phyloP scores from a whole-genome alignment of 1,140 invertebrate species.

The Grapholita molesta region DNA sequence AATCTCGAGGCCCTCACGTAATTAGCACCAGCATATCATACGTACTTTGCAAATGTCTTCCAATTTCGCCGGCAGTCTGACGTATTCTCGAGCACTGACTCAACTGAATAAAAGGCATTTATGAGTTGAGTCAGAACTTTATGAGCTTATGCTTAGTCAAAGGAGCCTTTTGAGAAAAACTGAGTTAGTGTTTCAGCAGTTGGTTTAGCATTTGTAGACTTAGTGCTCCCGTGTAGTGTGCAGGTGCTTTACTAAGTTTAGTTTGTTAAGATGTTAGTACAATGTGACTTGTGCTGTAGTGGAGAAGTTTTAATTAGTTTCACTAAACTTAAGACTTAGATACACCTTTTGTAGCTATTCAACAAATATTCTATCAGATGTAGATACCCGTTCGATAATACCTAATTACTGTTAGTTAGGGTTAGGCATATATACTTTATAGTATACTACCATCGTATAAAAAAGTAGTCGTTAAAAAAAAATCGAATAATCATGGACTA shows the following conservation, averaged over 20 bases:
- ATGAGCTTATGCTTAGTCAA: background rate
- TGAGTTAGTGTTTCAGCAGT: background rate
- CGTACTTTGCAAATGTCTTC: constrained; percentile 7
- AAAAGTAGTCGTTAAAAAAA: no score
- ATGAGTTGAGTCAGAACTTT: background rate
- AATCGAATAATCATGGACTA: no score
- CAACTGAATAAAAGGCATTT: background rate
- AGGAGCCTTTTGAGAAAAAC: background rate
- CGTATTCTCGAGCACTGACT: background rate
- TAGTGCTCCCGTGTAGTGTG: background rate
- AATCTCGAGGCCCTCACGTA: background rate
- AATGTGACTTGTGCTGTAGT: background rate
- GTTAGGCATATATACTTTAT: no score
- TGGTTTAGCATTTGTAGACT: background rate
- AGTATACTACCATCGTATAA: no score
- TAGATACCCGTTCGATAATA: no score
- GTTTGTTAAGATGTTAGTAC: background rate
- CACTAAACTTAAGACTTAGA: background rate
- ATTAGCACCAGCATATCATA: background rate
- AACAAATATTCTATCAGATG: no score
- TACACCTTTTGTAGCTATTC: background rate
- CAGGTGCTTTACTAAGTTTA: background rate
- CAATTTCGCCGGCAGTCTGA: background rate
- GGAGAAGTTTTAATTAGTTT: background rate
- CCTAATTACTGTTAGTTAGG: no score